These are phyloP conservation scores for Apotomis betuletana DNA, from an alignment of 2,888 invertebrate species.

Conservation along the genomic window DNA sequence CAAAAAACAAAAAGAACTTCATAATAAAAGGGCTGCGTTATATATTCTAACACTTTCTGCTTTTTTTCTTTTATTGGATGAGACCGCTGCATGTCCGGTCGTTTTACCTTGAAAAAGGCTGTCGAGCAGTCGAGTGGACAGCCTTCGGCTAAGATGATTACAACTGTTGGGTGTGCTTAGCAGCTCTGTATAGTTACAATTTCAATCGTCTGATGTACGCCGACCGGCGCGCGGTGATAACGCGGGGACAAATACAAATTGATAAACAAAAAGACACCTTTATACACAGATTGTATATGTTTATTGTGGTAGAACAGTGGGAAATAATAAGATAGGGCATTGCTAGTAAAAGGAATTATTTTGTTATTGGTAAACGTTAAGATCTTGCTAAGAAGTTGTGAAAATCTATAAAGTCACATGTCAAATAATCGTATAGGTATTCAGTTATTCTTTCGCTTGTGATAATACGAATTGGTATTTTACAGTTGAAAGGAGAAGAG, in stretches of 20 bases:
- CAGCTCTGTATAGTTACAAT: conserved; percentile 60
- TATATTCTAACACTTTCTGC: too few species aligned
- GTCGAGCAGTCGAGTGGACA: too few species aligned
- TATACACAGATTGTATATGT: conserved; percentile 58
- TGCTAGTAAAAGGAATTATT: conserved; percentile 18
- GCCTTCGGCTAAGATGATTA: too few species aligned
- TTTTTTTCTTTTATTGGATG: too few species aligned
- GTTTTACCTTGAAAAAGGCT: too few species aligned
- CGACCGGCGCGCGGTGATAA: conserved; percentile 77
- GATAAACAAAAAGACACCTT: conserved; percentile 82
- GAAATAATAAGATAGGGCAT: conserved; percentile 28
- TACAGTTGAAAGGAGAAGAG: too few species aligned
- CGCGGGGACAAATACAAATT: conserved; percentile 83
- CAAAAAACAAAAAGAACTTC: too few species aligned
- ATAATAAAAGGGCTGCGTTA: too few species aligned
- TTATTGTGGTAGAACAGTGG: conserved; percentile 25
- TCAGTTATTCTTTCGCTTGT: too few species aligned
- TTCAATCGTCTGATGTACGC: conserved; percentile 75
- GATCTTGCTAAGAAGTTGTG: not conserved
- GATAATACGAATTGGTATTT: too few species aligned
- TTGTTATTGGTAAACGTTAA: not conserved
- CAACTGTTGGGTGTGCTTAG: not conserved
- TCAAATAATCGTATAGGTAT: too few species aligned
- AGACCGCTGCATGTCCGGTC: too few species aligned
- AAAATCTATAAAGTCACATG: not conserved